Conservation (phyloP, 2,888 invertebrate species). For the Periphyllus acericola region DNA sequence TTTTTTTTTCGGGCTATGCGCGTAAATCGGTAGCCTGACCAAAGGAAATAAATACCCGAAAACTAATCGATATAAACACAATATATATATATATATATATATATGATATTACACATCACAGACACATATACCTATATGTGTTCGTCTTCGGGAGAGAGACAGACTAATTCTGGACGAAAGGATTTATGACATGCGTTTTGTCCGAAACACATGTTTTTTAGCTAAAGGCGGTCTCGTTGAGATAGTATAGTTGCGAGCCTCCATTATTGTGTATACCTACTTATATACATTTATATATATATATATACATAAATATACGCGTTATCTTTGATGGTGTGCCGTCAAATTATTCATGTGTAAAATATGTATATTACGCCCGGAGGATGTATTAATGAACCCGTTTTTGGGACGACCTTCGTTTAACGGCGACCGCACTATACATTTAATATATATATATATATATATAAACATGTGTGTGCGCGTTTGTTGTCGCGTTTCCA, state of each 20-base stretch:
- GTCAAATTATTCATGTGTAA: slow-evolving; percentile 60
- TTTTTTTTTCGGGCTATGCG: neutral
- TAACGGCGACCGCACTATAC: neutral
- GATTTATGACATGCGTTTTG: slow-evolving; percentile 50
- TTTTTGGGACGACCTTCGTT: slow-evolving; percentile 55
- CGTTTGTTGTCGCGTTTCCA: slow-evolving; percentile 13
- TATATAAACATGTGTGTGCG: no score
- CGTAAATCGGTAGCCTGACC: slow-evolving; percentile 33
- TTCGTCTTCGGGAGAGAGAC: neutral
- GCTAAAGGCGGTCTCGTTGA: slow-evolving; percentile 54
- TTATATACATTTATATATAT: neutral
- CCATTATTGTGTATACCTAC: slow-evolving; percentile 10
- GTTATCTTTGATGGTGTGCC: slow-evolving; percentile 57
- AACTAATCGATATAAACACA: neutral
- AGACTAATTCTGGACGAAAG: slow-evolving; percentile 29
- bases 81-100: no score
- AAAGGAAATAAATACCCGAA: neutral
- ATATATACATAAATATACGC: no score
- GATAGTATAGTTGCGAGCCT: slow-evolving; percentile 37
- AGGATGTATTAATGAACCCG: slow-evolving; percentile 53
- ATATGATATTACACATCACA: neutral
- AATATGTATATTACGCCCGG: slow-evolving; percentile 59
- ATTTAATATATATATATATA: no score
- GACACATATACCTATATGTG: neutral
- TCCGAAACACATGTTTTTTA: slow-evolving; percentile 53